Evolutionary conservation across 2,113 vertebrate genomes (phyloP).

Genomic region (Suncus etruscus): DNA sequence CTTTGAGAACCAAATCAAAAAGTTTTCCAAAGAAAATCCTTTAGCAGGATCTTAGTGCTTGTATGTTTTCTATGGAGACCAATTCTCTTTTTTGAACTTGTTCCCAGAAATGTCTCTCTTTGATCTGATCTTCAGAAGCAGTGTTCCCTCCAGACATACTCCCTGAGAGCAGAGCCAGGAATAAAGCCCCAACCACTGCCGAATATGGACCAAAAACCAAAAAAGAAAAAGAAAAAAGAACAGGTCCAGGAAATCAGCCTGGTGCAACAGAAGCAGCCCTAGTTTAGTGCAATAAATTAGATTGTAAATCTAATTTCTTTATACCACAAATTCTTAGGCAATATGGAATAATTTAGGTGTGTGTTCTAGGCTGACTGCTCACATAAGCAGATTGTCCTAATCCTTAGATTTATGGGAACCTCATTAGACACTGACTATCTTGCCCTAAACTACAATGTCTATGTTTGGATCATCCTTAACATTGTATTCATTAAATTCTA

Average conservation of each 20-base stretch:
- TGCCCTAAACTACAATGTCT: background rate
- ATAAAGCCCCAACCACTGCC: no score
- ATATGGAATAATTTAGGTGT: background rate
- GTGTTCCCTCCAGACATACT: no score
- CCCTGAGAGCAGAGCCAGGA: no score
- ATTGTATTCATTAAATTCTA: conserved; percentile 23
- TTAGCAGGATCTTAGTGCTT: background rate
- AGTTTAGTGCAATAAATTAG: no score
- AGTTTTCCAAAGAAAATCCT: background rate
- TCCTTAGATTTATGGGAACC: background rate
- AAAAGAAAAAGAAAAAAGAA: no score
- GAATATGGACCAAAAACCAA: no score
- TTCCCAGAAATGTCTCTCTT: background rate
- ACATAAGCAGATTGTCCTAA: background rate
- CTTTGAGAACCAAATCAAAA: background rate
- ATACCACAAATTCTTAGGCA: background rate
- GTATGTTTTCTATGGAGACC: background rate
- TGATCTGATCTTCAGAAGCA: no score
- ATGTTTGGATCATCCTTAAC: background rate
- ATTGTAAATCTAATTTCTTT: conserved; percentile 19
- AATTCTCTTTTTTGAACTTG: background rate
- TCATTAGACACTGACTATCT: background rate
- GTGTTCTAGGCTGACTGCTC: background rate
- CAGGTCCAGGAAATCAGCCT: conserved; percentile 10
- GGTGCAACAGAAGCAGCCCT: conserved; percentile 22